Evolutionary conservation across 2,888 invertebrate genomes (phyloP).

Genomic region (Cremastinae sp.): DNA sequence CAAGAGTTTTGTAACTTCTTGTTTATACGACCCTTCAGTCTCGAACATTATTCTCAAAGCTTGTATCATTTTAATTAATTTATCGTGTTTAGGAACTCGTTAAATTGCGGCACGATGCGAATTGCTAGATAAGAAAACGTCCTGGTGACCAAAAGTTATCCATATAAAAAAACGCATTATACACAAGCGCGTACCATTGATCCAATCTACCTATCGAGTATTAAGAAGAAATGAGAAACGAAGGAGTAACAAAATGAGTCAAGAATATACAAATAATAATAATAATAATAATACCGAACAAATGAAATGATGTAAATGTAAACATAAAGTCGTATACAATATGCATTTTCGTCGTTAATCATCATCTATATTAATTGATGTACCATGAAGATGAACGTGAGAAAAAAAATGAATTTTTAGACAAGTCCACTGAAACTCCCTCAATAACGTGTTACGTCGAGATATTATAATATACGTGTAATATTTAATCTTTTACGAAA

Average conservation of each 20-base stretch:
- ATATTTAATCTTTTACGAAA: not conserved
- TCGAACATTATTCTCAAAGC: not conserved
- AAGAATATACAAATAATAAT: too few species aligned
- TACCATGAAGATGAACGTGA: too few species aligned
- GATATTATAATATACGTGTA: not conserved
- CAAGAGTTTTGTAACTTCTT: too few species aligned
- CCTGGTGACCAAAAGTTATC: conserved; percentile 51
- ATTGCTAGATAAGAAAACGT: conserved; percentile 71
- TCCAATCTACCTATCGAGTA: conserved; percentile 22
- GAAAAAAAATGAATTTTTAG: conserved; percentile 8
- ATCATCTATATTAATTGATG: not conserved
- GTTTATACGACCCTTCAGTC: too few species aligned
- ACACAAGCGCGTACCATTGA: conserved; percentile 24
- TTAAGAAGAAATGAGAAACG: conserved; percentile 15
- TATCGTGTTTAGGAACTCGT: conserved; percentile 49
- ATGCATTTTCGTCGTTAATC: conserved; percentile 39
- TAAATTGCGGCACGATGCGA: conserved; percentile 73
- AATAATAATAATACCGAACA: not conserved
- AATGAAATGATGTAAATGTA: conserved; percentile 29
- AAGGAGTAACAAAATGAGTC: not conserved
- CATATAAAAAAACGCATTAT: conserved; percentile 28
- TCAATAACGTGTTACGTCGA: not conserved
- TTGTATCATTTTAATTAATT: conserved; percentile 31
- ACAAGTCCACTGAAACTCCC: conserved; percentile 2
- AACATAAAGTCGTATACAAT: conserved; percentile 4